Conservation (phyloP, 2,113 vertebrate species). For the Takifugu bimaculatus region DNA sequence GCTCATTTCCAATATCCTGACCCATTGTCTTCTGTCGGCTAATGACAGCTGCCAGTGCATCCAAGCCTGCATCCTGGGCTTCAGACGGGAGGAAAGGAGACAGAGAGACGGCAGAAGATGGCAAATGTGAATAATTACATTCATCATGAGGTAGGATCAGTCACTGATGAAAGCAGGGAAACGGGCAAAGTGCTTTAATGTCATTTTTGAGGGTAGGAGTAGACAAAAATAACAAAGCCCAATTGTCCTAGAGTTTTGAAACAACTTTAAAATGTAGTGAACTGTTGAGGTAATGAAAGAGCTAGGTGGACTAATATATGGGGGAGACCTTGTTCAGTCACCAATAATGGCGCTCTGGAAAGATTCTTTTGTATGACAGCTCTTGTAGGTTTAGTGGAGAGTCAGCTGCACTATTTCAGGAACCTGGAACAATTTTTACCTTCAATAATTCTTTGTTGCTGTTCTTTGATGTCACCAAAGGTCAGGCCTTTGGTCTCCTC, state of each 20-base stretch:
- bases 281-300: no score
- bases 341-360: no score
- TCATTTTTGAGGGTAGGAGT: no score
- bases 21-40: conserved; percentile 95
- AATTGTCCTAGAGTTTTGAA: no score
- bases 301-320: no score
- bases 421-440: conserved; percentile 68
- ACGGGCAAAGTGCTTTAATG: not conserved
- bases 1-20: conserved; percentile 92
- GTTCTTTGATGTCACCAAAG: conserved; percentile 86
- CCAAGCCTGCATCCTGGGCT: conserved; percentile 95
- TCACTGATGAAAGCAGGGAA: not conserved
- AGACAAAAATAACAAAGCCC: no score
- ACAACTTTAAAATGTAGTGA: no score
- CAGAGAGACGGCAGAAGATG: not conserved
- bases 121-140: no score
- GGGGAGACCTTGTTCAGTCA: no score
- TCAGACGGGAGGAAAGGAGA: conserved; percentile 34
- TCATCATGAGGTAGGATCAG: no score
- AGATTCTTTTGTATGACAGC: no score
- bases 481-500: conserved; percentile 87
- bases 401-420: not conserved
- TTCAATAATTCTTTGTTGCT: conserved; percentile 88
- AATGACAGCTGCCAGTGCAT: conserved; percentile 88
- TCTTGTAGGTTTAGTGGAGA: not conserved